A percentile compares a stretch with the other conserved stretches of the same genome.
Evolutionary conservation across 2,888 invertebrate species (phyloP).

Genomic region (Lepeophtheirus nordmannii): DNA sequence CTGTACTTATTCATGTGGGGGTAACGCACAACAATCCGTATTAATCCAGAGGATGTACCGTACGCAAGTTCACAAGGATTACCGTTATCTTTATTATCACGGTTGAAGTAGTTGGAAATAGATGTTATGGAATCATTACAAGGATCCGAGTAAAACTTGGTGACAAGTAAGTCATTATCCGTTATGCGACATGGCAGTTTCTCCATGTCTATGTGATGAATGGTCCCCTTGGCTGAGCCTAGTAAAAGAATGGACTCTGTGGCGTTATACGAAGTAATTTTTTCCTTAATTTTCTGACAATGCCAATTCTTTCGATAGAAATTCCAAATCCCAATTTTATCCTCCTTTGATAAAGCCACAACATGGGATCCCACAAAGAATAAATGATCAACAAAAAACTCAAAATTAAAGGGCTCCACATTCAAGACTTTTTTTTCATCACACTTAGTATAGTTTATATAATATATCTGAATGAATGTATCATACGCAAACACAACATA

Average conservation of each 20-base stretch:
- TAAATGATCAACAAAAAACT: constrained; percentile 81
- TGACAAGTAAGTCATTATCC: constrained; percentile 92
- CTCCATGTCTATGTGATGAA: constrained; percentile 98
- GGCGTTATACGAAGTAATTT: constrained; percentile 82
- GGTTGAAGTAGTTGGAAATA: constrained; percentile 94
- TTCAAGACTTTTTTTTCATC: constrained; percentile 22
- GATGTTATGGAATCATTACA: constrained; percentile 90
- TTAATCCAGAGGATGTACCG: constrained; percentile 60
- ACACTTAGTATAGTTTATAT: too few relatives aligned
- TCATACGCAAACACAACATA: too few relatives aligned
- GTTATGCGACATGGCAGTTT: constrained; percentile 98
- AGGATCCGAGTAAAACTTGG: constrained; percentile 81
- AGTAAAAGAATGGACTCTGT: constrained; percentile 87
- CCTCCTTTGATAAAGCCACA: constrained; percentile 79
- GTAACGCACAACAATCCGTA: constrained; percentile 79
- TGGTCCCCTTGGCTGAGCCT: constrained; percentile 89
- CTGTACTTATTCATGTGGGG: constrained; percentile 97
- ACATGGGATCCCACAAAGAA: constrained; percentile 95
- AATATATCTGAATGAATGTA: too few relatives aligned
- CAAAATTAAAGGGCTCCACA: constrained; percentile 70
- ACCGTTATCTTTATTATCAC: constrained; percentile 95
- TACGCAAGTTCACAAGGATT: constrained; percentile 99
- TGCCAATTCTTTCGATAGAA: constrained; percentile 98
- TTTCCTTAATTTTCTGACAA: constrained; percentile 80
- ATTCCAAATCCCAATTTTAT: constrained; percentile 98